A percentile compares a stretch with the other conserved stretches of the same genome.
Conservation (phyloP, 2,113 vertebrate species). For the Ochotona curzoniae region DNA sequence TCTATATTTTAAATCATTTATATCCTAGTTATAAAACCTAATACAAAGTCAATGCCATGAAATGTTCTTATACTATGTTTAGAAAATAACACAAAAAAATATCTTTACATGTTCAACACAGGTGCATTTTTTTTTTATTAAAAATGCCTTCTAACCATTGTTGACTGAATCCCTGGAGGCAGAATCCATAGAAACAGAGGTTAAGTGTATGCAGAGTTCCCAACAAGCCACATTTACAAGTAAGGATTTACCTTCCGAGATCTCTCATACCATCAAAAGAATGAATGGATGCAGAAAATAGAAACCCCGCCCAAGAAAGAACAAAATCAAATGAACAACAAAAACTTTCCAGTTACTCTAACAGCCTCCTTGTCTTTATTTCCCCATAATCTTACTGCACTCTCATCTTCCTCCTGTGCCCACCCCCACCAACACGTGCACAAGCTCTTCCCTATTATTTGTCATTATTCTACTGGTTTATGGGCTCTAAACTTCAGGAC, state of each 20-base stretch:
- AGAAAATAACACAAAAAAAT: neutral
- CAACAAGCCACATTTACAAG: neutral
- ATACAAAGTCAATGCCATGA: neutral
- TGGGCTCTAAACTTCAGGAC: neutral
- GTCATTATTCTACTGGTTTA: neutral
- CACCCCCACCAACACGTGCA: neutral
- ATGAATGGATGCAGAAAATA: neutral
- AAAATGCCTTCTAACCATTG: neutral
- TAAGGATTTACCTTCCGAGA: neutral
- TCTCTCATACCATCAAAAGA: neutral
- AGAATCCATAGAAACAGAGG: neutral
- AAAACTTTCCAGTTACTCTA: neutral
- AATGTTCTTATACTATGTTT: neutral
- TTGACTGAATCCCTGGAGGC: neutral
- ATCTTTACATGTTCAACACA: neutral
- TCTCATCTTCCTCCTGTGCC: neutral
- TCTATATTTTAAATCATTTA: neutral
- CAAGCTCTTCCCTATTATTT: neutral
- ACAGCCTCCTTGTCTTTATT: neutral
- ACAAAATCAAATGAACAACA: neutral
- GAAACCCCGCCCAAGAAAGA: neutral
- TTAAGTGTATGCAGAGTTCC: neutral
- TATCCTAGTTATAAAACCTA: neutral
- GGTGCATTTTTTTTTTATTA: neutral
- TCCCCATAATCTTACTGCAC: neutral